These are phyloP conservation scores for Falco cherrug DNA, from an alignment of 2,797 vertebrate genomes.

Conservation along the genomic window DNA sequence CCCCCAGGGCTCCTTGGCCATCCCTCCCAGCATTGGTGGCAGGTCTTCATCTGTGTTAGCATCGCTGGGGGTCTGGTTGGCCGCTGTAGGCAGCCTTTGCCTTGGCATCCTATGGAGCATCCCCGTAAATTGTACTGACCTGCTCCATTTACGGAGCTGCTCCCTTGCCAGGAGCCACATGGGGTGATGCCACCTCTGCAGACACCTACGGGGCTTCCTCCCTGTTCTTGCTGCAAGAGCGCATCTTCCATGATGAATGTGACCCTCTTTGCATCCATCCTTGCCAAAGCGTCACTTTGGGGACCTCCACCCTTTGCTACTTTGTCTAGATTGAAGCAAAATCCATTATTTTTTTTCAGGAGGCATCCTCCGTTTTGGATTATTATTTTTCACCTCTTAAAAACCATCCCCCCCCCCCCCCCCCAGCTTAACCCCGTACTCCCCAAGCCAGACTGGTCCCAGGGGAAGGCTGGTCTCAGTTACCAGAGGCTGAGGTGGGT, in stretches of 20 bases:
- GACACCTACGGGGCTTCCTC: accelerated
- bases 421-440: accelerated
- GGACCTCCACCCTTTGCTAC: not conserved
- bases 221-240: accelerated
- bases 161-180: not conserved
- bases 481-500: not conserved
- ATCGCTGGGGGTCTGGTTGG: accelerated
- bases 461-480: constrained; percentile 83
- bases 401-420: not conserved
- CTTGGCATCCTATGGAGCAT: accelerated
- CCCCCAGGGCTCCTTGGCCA: not conserved
- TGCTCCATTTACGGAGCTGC: not conserved
- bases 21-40: not conserved
- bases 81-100: not conserved
- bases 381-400: constrained; percentile 65
- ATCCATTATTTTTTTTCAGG: constrained; percentile 66
- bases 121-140: not conserved
- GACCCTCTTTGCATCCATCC: not conserved
- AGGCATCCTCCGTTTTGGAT: too few relatives aligned
- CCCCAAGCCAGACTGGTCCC: constrained; percentile 73
- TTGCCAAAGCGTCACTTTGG: not conserved
- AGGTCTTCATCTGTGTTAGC: not conserved
- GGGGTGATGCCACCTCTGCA: not conserved
- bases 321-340: constrained; percentile 72
- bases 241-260: not conserved